Conservation (phyloP, 2,888 invertebrate genomes). For the Hipparchia semele region DNA sequence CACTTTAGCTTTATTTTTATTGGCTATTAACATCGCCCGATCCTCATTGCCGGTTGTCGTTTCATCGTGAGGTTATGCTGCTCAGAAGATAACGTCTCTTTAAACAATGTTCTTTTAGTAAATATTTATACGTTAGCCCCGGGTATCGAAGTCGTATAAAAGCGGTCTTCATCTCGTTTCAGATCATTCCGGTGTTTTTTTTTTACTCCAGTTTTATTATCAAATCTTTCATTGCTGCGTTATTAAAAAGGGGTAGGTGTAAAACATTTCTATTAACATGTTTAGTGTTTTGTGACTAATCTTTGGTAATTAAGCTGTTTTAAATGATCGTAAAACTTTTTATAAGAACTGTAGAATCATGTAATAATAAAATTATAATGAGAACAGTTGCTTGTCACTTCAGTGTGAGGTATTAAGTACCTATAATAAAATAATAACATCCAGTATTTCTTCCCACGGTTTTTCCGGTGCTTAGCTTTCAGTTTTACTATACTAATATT, state of each 20-base stretch:
- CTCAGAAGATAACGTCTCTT: conserved; percentile 16
- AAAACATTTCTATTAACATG: conserved; percentile 30
- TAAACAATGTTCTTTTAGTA: conserved; percentile 5
- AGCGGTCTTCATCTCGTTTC: conserved; percentile 8
- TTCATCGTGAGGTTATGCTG: conserved; percentile 11
- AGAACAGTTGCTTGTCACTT: too few species aligned
- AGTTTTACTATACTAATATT: background rate
- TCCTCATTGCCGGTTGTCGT: conserved; percentile 26
- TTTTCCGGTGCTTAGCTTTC: background rate
- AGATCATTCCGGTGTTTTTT: conserved; percentile 21
- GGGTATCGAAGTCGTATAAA: conserved; percentile 21
- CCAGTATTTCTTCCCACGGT: background rate
- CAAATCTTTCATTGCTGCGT: conserved; percentile 21
- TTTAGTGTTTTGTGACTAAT: conserved; percentile 34
- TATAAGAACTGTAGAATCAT: conserved; percentile 13
- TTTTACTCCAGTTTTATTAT: conserved; percentile 24
- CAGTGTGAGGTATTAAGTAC: background rate
- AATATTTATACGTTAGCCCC: conserved; percentile 16
- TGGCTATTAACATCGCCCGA: conserved; percentile 35
- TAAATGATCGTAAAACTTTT: conserved; percentile 24
- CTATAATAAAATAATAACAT: background rate
- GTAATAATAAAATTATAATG: too few species aligned
- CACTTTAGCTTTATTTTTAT: conserved; percentile 38
- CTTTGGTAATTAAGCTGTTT: conserved; percentile 18
- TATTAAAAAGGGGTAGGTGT: conserved; percentile 22